Conservation (phyloP, 2,113 vertebrate genomes). For the Megalops atlanticus region DNA sequence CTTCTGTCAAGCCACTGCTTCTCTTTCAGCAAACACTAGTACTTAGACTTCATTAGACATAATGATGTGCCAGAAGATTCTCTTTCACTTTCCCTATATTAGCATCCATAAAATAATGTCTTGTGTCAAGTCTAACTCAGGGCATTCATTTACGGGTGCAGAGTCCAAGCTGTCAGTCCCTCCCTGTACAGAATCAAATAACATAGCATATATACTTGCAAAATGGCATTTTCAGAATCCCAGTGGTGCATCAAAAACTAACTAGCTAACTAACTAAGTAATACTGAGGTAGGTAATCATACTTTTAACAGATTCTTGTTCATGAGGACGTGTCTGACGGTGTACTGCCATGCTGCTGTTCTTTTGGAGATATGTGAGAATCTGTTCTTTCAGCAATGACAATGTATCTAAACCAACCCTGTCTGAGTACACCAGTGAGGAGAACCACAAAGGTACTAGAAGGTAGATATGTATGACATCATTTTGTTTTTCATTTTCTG, state of each 20-base stretch:
- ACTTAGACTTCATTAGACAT: background rate
- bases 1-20: background rate
- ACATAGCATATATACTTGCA: background rate
- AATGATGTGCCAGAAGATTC: background rate
- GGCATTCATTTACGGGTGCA: background rate
- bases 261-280: background rate
- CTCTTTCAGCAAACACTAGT: background rate
- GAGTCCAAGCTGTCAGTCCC: background rate
- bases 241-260: background rate
- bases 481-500: too few relatives aligned
- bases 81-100: background rate
- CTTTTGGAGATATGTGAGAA: background rate
- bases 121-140: background rate
- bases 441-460: too few relatives aligned
- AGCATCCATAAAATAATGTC: background rate
- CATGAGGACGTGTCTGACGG: background rate
- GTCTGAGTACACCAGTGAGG: too few relatives aligned
- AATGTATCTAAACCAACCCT: too few relatives aligned
- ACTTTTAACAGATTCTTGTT: conserved; percentile 5
- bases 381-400: background rate
- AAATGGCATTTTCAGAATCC: background rate
- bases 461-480: too few relatives aligned
- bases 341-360: background rate
- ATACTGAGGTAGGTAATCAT: conserved; percentile 3
- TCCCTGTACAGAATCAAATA: background rate